Percentiles rank a stretch among this genome's conserved stretches.
These are phyloP conservation scores for Agrochola litura DNA, from an alignment of 2,888 invertebrate genomes.

Conservation along the genomic window DNA sequence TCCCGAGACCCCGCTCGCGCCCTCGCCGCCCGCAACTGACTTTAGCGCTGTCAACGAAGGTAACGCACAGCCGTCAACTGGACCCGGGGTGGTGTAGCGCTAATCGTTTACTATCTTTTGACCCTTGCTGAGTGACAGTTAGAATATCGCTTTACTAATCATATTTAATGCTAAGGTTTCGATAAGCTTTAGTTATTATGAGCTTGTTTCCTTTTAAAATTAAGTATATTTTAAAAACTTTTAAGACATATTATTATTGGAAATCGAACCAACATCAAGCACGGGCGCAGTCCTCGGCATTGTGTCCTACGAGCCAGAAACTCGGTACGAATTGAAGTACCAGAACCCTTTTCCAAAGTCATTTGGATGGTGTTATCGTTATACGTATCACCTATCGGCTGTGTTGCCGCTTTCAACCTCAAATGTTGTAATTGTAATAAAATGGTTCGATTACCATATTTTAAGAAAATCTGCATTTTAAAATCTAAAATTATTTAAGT, in stretches of 20 bases:
- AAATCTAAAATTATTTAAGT: conserved; percentile 1
- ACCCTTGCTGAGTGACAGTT: conserved; percentile 20
- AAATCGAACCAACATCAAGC: conserved; percentile 13
- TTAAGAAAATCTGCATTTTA: not conserved
- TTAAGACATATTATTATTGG: not conserved
- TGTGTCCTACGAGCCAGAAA: not conserved
- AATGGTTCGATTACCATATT: conserved; percentile 22
- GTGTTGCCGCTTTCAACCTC: not conserved
- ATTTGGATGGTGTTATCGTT: not conserved
- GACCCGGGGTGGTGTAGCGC: conserved; percentile 54
- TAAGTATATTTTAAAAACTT: not conserved
- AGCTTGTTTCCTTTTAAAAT: conserved; percentile 3
- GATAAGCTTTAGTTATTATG: conserved; percentile 21
- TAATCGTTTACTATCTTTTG: not conserved
- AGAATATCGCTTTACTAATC: conserved; percentile 59
- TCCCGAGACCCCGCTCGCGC: conserved; percentile 65
- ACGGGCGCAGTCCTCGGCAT: not conserved
- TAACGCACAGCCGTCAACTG: conserved; percentile 85
- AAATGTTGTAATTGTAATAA: not conserved
- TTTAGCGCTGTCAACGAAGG: conserved; percentile 90
- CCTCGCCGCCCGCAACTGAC: conserved; percentile 73
- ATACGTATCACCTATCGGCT: not conserved
- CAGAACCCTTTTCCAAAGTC: not conserved
- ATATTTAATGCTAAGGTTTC: conserved; percentile 32
- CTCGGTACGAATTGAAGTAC: not conserved